These are phyloP conservation scores for Bambusicola thoracicus DNA, from an alignment of 2,113 vertebrate species.

Conservation along the genomic window DNA sequence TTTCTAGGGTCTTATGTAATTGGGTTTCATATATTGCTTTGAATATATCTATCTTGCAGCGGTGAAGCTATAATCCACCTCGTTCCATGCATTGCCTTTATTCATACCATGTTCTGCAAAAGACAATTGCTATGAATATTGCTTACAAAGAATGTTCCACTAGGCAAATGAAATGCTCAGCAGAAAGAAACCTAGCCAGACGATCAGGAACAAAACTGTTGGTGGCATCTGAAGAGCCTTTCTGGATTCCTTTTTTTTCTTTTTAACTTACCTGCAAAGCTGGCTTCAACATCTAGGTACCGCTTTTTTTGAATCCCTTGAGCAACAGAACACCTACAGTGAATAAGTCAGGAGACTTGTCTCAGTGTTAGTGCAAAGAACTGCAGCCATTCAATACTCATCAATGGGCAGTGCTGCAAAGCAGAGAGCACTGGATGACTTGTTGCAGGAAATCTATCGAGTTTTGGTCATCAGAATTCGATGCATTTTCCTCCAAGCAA, in stretches of 20 bases:
- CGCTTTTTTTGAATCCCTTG: not conserved
- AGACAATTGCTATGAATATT: not conserved
- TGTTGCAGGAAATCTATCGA: not conserved
- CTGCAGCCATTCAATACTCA: not conserved
- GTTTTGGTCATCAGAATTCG: not conserved
- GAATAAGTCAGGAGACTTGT: not conserved
- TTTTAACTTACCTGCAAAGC: not conserved
- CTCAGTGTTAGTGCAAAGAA: not conserved
- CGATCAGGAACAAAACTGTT: not conserved
- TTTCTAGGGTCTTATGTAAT: not conserved
- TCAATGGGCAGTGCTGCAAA: not conserved
- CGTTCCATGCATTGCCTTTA: not conserved
- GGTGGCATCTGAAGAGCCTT: constrained; percentile 34
- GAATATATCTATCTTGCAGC: not conserved
- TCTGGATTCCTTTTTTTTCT: not conserved
- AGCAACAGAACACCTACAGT: not conserved
- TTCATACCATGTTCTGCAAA: not conserved
- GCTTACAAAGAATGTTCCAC: not conserved
- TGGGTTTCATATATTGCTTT: not conserved
- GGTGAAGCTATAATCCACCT: not conserved
- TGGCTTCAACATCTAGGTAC: not conserved
- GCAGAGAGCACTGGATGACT: not conserved
- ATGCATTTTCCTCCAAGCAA: not conserved
- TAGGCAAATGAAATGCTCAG: not conserved
- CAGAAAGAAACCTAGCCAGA: not conserved